Evolutionary conservation across 2,113 vertebrate species (phyloP), one percentile per base, ranked within the genome.

Genomic region (Riparia riparia): DNA sequence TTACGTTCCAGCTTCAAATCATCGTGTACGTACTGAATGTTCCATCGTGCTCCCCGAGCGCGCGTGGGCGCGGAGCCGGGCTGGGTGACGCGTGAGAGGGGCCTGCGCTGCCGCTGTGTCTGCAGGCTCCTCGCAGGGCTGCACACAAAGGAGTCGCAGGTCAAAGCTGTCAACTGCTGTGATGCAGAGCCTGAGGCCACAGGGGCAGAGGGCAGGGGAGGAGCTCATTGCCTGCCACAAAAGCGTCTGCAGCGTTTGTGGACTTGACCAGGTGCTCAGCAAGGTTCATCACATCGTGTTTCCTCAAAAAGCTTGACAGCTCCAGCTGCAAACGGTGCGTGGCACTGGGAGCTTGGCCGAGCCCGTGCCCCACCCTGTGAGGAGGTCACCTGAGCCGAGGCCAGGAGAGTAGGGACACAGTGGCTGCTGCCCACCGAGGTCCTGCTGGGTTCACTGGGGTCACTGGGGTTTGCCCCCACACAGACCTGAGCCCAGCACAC

Each of bases 1-100:
- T 89, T 72, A 6, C 37, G 70, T 93, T 88, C 73, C 88, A 84
- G 41, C 87, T 91, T 95, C 96, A 83, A 85, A 92, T 94, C 91
- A 89, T 95, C 41, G 29, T 96, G 93, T 96, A 83, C 88, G 93
- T 94, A 60, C 79, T 94, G 93, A 97, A 96, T 97, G 94, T 97
- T 90, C 39, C 50, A 17, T 4, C 34, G 6, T 19, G 92, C 87
- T 87, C 87, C 54, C 84, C 2, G 31, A 80, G 90, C 17, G 2
- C 53, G 8, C 50, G 2, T 21, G 70, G 16, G 78, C 4, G 86
- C 92, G 72, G 94, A 90, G 94, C 93, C 86, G 17, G 21, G 14
- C 0, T 9, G 83, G 65, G 73, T 3, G 76, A 71, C 9, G 4
- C 56, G 76, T 28, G 34, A 8, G 13, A 37, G 69, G 37, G 63